These are phyloP conservation scores for Nasonia giraulti DNA, from an alignment of 1,140 invertebrate species.

Conservation along the genomic window DNA sequence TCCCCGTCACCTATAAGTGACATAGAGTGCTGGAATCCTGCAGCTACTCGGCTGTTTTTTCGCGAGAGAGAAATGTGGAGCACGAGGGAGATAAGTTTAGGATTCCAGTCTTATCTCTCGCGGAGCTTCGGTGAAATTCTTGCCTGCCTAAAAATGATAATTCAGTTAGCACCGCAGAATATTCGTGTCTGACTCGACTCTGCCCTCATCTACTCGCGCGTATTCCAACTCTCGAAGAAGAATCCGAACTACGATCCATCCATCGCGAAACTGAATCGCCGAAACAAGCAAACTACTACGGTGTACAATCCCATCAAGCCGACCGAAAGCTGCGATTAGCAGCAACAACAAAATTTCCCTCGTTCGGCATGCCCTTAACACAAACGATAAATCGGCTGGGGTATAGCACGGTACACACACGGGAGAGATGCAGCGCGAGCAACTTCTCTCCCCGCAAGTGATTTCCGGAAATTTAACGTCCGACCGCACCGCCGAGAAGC, in stretches of 20 bases:
- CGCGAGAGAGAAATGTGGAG: neutral
- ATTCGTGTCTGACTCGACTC: too few species aligned
- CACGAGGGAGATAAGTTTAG: constrained; percentile 1
- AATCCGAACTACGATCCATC: neutral
- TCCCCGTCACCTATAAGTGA: too few species aligned
- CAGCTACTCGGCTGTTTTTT: neutral
- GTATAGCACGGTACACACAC: neutral
- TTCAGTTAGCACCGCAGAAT: too few species aligned
- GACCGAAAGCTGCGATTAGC: neutral
- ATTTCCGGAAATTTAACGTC: neutral
- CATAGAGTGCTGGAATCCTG: too few species aligned
- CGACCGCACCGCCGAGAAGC: neutral
- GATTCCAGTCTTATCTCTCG: neutral
- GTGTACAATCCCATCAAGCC: neutral
- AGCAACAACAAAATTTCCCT: neutral
- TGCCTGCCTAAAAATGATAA: too few species aligned
- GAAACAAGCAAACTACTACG: neutral
- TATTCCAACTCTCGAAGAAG: too few species aligned
- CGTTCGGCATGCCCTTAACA: neutral
- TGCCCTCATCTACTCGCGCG: too few species aligned
- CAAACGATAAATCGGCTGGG: neutral
- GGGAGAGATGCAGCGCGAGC: neutral
- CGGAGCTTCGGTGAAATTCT: too few species aligned
- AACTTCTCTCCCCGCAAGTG: constrained; percentile 14
- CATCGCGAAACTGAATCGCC: neutral